A percentile compares a stretch with the other conserved stretches of the same genome.
Evolutionary conservation across 2,113 vertebrate species (phyloP).

Genomic region (Progne subis): DNA sequence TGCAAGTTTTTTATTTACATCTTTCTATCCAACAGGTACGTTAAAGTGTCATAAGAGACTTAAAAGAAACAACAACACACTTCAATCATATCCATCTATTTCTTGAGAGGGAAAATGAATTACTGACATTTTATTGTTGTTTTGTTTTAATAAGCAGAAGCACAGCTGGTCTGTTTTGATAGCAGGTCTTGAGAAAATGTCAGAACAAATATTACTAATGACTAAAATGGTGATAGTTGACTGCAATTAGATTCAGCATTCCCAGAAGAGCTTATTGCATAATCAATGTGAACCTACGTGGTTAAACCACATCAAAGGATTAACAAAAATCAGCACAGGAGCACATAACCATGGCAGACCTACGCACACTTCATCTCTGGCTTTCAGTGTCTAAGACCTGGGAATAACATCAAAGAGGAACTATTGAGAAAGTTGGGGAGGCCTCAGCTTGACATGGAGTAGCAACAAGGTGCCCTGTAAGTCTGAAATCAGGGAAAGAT

Average conservation of each 20-base stretch:
- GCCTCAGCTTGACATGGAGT: background rate
- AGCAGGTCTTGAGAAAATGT: background rate
- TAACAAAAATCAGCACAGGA: background rate
- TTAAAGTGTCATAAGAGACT: background rate
- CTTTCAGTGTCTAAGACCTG: background rate
- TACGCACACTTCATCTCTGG: no score
- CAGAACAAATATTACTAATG: background rate
- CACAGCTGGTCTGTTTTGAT: background rate
- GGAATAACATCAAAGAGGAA: background rate
- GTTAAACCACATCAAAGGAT: background rate
- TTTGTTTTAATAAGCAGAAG: background rate
- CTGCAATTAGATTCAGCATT: background rate
- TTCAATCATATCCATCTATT: background rate
- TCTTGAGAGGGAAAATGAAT: background rate
- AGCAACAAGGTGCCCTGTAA: background rate
- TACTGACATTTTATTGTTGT: background rate
- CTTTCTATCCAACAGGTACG: background rate
- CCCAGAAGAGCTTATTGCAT: background rate
- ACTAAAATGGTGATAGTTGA: background rate
- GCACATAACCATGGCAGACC: background rate
- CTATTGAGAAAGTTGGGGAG: background rate
- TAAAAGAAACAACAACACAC: background rate
- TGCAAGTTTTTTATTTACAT: background rate
- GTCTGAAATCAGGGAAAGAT: background rate
- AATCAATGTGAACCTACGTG: fast-evolving